Conservation (phyloP, 1,140 invertebrate genomes). For the Drosophila lini region DNA sequence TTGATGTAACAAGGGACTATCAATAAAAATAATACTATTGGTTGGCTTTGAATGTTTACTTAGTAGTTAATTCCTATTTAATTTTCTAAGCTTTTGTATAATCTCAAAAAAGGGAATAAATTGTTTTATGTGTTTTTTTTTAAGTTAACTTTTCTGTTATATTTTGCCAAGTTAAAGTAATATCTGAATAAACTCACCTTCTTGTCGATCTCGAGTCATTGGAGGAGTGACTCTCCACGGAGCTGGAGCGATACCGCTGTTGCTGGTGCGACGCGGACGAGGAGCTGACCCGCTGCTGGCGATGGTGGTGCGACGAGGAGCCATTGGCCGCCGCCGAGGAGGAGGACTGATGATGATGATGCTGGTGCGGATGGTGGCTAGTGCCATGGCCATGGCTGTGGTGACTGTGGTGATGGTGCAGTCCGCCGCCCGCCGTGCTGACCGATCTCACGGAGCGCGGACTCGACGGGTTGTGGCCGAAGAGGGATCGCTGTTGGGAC, state of each 20-base stretch:
- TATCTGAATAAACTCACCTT: conserved; percentile 83
- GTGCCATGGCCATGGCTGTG: conserved; percentile 74
- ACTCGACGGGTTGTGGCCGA: conserved; percentile 87
- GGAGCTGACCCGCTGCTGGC: conserved; percentile 66
- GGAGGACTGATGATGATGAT: conserved; percentile 45
- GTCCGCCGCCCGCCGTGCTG: conserved; percentile 73
- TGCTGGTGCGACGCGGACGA: conserved; percentile 75
- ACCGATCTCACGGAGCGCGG: conserved; percentile 89
- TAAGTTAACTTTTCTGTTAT: background rate
- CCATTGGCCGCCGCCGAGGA: conserved; percentile 46
- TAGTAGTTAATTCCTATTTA: too few relatives aligned
- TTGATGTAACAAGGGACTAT: background rate
- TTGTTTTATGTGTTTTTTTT: background rate
- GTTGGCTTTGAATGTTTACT: background rate
- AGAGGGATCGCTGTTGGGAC: conserved; percentile 89
- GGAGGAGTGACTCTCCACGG: conserved; percentile 94
- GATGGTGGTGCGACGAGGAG: conserved; percentile 55
- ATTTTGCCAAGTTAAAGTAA: too few relatives aligned
- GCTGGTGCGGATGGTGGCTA: conserved; percentile 68
- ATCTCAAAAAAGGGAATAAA: background rate
- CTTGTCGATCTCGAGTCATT: conserved; percentile 90
- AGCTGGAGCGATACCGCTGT: conserved; percentile 86
- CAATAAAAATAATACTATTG: background rate
- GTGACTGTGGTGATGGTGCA: conserved; percentile 77
- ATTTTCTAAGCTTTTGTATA: background rate